A percentile compares a stretch with the other conserved stretches of the same genome.
These are phyloP conservation scores for Phyllostomus hastatus DNA, from an alignment of 2,113 vertebrate species.

Conservation along the genomic window DNA sequence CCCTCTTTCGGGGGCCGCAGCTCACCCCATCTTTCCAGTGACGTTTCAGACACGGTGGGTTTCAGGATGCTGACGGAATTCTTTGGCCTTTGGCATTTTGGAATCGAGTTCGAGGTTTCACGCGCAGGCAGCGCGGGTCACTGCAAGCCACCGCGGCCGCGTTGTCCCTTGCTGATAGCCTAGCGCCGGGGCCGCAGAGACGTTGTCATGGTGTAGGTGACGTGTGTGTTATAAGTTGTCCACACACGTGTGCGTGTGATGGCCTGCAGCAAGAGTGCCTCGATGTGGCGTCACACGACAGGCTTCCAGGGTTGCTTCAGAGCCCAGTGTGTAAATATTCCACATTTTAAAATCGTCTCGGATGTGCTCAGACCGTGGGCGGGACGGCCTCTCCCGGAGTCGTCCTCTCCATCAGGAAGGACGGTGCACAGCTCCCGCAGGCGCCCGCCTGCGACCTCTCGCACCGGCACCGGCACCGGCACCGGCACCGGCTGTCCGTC, in stretches of 20 bases:
- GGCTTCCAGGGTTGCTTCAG: constrained; percentile 44
- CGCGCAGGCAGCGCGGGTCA: constrained; percentile 47
- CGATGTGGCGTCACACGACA: constrained; percentile 42
- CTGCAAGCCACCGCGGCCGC: constrained; percentile 11
- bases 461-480: accelerated
- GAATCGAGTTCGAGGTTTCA: constrained; percentile 46
- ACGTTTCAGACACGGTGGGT: constrained; percentile 13
- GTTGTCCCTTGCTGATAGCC: constrained; percentile 36
- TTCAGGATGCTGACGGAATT: constrained; percentile 31
- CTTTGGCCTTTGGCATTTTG: constrained; percentile 29
- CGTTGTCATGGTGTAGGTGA: constrained; percentile 53
- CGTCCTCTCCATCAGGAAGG: constrained; percentile 16
- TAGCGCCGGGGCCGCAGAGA: constrained; percentile 36
- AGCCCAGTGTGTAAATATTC: constrained; percentile 67
- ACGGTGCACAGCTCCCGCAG: not conserved
- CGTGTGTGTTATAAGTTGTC: constrained; percentile 59
- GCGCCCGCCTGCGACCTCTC: not conserved
- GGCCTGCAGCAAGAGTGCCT: constrained; percentile 40
- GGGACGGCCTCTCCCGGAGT: not conserved
- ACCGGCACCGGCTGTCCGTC: accelerated
- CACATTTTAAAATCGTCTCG: constrained; percentile 55
- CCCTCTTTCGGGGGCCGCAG: not conserved
- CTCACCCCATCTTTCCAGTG: constrained; percentile 34
- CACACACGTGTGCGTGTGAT: not conserved
- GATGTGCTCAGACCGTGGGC: constrained; percentile 46